Base-by-base conservation (phyloP, 2,797 vertebrate species). In the Gadopsis marmoratus region DNA sequence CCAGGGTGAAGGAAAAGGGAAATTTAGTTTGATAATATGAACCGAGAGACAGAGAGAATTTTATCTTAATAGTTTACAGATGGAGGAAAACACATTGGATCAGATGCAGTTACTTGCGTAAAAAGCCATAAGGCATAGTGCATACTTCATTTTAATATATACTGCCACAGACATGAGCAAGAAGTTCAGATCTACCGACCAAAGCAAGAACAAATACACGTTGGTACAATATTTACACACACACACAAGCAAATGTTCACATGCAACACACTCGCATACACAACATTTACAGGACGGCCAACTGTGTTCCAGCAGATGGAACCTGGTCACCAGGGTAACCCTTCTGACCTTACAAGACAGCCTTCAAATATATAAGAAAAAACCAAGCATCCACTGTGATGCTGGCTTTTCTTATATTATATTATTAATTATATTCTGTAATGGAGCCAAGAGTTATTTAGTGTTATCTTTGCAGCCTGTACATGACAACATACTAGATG, bases 1-100 rank as follows among this genome's bases (percentile, higher is more conserved):
- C 82, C 43, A 76, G 51, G 12, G 26, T 10, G 29, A 78, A 53
- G 70, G 29, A 48, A 83, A 84, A 77, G 31, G 61, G 47, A 84
- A 78, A 88, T 79, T 63, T 37, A 59, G n/a, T 71, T 61, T 73
- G 54, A 71, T 63, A 81, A 72, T 51, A 84, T 35, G 64, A 81
- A 85, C 19, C 23, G 50, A 55, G n/a, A n/a, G 8, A 59, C 16
- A 51, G 21, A 71, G 48, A 74, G 0, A 29, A 31, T 76, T 74
- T 79, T 55, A 59, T 86, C 19, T 74, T 19, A 67, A 76, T 45
- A 78, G 61, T 65, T 78, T 62, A 55, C 70, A 78, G 81, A 63
- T 84, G 56, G 33, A 55, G 23, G 45, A 47, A 65, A 64, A 56
- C 6, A 58, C 21, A 61, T 16, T 39, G 19, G 58, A 83, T 78